These are phyloP conservation scores for Megalops cyprinoides DNA, from an alignment of 2,797 vertebrate genomes.

Conservation along the genomic window DNA sequence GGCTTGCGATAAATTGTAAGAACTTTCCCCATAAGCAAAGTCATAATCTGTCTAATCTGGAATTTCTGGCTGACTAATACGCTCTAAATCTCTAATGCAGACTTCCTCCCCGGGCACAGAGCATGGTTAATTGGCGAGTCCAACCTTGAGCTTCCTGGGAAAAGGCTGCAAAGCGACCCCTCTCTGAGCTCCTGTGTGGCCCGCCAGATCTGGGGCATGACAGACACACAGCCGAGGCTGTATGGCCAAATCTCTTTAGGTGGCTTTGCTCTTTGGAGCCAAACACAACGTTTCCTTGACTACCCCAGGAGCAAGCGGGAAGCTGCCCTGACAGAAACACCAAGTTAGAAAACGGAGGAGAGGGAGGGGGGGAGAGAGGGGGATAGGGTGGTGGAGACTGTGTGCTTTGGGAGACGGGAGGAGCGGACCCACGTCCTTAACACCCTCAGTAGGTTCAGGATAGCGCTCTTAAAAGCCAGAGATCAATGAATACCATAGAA, in stretches of 20 bases:
- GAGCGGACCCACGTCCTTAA: not conserved
- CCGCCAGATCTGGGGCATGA: conserved; percentile 43
- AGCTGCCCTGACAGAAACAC: not conserved
- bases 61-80: conserved; percentile 59
- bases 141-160: conserved; percentile 67
- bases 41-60: conserved; percentile 64
- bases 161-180: conserved; percentile 46
- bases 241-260: conserved; percentile 21
- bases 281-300: conserved; percentile 3
- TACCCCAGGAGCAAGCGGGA: not conserved
- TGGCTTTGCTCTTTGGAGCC: not conserved
- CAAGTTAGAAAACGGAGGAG: not conserved
- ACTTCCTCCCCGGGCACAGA: conserved; percentile 63
- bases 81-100: conserved; percentile 63
- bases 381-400: not conserved
- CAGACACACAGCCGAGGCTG: conserved; percentile 6
- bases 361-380: not conserved
- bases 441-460: not conserved
- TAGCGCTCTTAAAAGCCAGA: not conserved
- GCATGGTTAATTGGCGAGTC: conserved; percentile 58
- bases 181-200: conserved; percentile 37
- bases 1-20: conserved; percentile 38
- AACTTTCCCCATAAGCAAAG: conserved; percentile 56
- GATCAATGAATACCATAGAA: not conserved
- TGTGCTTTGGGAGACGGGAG: too few relatives aligned